These are phyloP conservation scores for Barnardius zonarius DNA, from an alignment of 2,113 vertebrate genomes.

Conservation along the genomic window DNA sequence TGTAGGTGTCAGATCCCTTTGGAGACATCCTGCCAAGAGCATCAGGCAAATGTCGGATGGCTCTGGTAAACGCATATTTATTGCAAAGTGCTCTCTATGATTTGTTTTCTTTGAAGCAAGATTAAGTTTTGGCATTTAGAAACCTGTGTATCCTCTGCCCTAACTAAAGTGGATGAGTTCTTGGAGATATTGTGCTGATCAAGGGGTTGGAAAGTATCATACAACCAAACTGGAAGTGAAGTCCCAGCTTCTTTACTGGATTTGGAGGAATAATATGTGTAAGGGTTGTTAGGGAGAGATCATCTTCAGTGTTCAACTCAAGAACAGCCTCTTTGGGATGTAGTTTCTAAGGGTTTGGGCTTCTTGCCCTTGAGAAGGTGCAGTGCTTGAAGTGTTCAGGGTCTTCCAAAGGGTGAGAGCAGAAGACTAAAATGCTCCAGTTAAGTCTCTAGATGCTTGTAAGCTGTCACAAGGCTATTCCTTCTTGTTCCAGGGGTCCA, in stretches of 20 bases:
- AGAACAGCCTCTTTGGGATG: not conserved
- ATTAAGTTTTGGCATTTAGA: not conserved
- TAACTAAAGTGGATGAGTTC: not conserved
- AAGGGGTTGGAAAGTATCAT: not conserved
- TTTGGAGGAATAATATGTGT: not conserved
- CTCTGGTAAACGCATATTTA: not conserved
- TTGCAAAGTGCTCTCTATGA: not conserved
- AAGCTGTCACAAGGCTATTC: not conserved
- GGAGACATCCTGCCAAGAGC: not conserved
- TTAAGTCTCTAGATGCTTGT: not conserved
- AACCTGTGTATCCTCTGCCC: not conserved
- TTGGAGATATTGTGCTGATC: rapidly evolving
- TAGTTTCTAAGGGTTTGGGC: not conserved
- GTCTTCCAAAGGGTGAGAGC: not conserved
- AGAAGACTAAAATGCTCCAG: not conserved
- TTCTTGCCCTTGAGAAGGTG: not conserved
- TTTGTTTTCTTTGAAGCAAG: not conserved
- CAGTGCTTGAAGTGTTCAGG: not conserved
- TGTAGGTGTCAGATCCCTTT: not conserved
- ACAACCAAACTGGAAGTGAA: not conserved
- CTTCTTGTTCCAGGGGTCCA: not conserved
- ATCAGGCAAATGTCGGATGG: not conserved
- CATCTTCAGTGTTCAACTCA: not conserved
- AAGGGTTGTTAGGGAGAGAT: not conserved
- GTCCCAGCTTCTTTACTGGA: not conserved